Percentiles rank a stretch among this genome's conserved stretches.
phyloP scores from a whole-genome alignment of 2,797 vertebrate species.

The Triplophysa bombifrons region DNA sequence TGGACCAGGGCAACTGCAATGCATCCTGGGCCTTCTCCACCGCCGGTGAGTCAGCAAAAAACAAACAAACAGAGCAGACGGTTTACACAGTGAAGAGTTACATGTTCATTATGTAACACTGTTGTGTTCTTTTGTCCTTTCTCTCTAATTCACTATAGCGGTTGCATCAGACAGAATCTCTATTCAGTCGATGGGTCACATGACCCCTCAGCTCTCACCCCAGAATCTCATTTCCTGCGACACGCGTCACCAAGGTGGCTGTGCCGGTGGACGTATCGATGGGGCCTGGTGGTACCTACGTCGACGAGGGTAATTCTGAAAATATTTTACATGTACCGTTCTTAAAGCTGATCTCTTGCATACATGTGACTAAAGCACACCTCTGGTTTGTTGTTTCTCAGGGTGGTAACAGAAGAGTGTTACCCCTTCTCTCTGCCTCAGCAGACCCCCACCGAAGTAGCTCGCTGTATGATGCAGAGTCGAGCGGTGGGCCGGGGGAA shows the following conservation, averaged over 20 bases:
- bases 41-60: conserved; percentile 76
- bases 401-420: conserved; percentile 92
- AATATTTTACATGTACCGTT: background rate
- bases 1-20: conserved; percentile 96
- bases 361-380: background rate
- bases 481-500: conserved; percentile 89
- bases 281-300: conserved; percentile 97
- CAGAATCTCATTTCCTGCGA: conserved; percentile 96
- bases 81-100: background rate
- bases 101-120: background rate
- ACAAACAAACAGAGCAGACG: background rate
- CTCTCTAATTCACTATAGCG: conserved; percentile 68
- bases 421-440: conserved; percentile 84
- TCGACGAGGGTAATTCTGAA: conserved; percentile 80
- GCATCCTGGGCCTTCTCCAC: conserved; percentile 99
- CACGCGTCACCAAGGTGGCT: conserved; percentile 91
- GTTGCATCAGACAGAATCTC: conserved; percentile 96
- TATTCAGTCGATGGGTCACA: conserved; percentile 98
- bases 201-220: conserved; percentile 91
- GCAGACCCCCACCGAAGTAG: conserved; percentile 60
- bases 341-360: background rate
- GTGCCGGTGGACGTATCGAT: conserved; percentile 86
- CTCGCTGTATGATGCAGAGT: conserved; percentile 95
- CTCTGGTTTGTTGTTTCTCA: conserved; percentile 60
- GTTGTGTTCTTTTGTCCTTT: background rate